These are phyloP conservation scores for Poecilia gillii DNA, from an alignment of 2,797 vertebrate species.

Conservation along the genomic window DNA sequence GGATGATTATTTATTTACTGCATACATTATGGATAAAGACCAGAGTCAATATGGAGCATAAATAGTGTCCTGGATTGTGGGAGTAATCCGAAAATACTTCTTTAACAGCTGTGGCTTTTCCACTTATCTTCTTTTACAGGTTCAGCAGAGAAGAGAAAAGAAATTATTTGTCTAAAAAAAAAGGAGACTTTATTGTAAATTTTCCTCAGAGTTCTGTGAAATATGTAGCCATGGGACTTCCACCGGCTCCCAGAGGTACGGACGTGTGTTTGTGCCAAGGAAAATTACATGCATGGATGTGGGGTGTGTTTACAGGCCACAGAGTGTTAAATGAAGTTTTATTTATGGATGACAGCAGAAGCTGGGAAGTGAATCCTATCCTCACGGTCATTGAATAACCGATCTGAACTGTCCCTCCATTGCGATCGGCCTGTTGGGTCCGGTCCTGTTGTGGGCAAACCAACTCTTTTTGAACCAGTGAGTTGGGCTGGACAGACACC, in stretches of 20 bases:
- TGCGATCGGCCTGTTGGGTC: not conserved
- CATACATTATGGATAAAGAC: slow-evolving; percentile 59
- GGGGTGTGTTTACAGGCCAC: not conserved
- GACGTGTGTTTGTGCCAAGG: not conserved
- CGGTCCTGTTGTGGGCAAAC: not conserved
- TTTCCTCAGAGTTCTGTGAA: not conserved
- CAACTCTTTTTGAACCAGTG: not conserved
- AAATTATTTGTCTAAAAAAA: slow-evolving; percentile 28
- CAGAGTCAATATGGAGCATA: slow-evolving; percentile 30
- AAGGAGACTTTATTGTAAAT: slow-evolving; percentile 15
- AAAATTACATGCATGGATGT: not conserved
- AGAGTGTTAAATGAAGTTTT: not conserved
- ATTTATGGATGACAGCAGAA: not conserved
- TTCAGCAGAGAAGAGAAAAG: slow-evolving; percentile 26
- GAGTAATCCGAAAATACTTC: slow-evolving; percentile 5
- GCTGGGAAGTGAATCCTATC: not conserved
- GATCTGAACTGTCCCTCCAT: not conserved
- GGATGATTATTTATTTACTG: slow-evolving; percentile 44
- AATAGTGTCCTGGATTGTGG: slow-evolving; percentile 21
- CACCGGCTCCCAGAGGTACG: not conserved
- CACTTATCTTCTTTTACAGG: slow-evolving; percentile 4
- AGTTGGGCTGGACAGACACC: not conserved
- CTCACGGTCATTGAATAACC: not conserved
- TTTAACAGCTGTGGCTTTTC: slow-evolving; percentile 16
- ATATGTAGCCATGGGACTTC: not conserved